Percentiles rank a stretch among this genome's conserved stretches.
phyloP scores from a whole-genome alignment of 2,888 invertebrate species.

The Drosophila emarginata region DNA sequence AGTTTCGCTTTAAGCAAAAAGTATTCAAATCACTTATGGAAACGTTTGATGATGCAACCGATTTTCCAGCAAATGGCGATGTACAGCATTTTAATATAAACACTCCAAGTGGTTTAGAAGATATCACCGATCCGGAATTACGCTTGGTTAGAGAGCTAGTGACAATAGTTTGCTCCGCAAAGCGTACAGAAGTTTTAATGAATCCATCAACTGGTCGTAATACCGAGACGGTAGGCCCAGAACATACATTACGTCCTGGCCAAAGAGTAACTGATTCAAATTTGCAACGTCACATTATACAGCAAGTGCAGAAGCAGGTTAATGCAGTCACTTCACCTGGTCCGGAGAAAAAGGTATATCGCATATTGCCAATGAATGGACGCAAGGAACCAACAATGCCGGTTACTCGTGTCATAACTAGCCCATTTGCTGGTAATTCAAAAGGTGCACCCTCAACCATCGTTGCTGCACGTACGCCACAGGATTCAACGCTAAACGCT shows the following conservation, averaged over 20 bases:
- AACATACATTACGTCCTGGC: neutral
- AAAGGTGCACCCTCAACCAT: neutral
- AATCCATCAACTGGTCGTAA: neutral
- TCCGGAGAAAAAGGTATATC: conserved; percentile 45
- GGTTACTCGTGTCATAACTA: neutral
- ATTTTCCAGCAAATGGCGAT: conserved; percentile 62
- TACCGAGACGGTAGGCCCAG: neutral
- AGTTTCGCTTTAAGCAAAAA: conserved; percentile 76
- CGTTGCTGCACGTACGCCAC: conserved; percentile 14
- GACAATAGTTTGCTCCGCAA: conserved; percentile 68
- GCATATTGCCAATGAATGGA: conserved; percentile 41
- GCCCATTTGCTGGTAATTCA: neutral
- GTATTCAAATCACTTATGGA: conserved; percentile 72
- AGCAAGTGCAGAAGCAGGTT: conserved; percentile 39
- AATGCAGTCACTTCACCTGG: neutral
- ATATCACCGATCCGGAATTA: conserved; percentile 58
- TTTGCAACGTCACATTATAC: conserved; percentile 34
- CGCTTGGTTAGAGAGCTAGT: conserved; percentile 72
- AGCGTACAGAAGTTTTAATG: conserved; percentile 20
- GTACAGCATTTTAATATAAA: conserved; percentile 62
- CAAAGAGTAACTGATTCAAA: neutral
- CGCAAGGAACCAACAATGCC: neutral
- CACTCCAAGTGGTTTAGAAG: conserved; percentile 49
- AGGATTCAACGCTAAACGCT: conserved; percentile 15
- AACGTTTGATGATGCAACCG: conserved; percentile 73